Evolutionary conservation across 2,113 vertebrate genomes (phyloP).

Genomic region (Odontesthes bonariensis): DNA sequence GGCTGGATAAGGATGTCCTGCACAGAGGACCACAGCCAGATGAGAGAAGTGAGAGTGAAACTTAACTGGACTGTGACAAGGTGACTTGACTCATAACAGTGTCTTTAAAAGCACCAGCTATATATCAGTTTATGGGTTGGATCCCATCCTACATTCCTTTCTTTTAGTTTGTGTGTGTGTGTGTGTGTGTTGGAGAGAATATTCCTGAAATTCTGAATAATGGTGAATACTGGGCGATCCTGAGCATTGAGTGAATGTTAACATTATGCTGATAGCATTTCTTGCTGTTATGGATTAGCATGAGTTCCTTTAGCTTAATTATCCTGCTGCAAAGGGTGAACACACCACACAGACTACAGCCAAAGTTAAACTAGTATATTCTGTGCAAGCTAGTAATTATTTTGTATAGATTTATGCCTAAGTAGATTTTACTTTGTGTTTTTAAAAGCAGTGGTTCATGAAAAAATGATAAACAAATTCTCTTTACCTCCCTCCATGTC

Average conservation of each 20-base stretch:
- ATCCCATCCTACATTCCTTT: conserved; percentile 13
- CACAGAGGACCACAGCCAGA: conserved; percentile 37
- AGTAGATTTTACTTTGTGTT: neutral
- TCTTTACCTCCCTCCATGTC: too few species aligned
- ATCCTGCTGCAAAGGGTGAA: conserved; percentile 35
- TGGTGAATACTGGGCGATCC: conserved; percentile 38
- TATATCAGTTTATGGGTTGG: conserved; percentile 31
- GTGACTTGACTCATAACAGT: conserved; percentile 48
- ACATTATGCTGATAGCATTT: conserved; percentile 40
- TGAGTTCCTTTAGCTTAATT: conserved; percentile 58
- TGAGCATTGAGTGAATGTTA: conserved; percentile 48
- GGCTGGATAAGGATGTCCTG: conserved; percentile 48
- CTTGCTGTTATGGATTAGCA: conserved; percentile 50
- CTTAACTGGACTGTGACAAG: conserved; percentile 35
- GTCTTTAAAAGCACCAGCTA: conserved; percentile 45
- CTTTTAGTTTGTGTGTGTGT: neutral
- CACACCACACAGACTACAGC: neutral
- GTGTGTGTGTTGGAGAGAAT: neutral
- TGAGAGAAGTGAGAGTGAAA: conserved; percentile 7
- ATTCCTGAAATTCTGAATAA: conserved; percentile 50
- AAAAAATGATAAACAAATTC: too few species aligned
- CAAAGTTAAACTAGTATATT: neutral
- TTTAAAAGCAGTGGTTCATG: neutral
- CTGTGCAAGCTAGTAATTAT: neutral
- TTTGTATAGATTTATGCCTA: neutral